Evolutionary conservation across 2,888 invertebrate genomes (phyloP), one percentile per base, ranked within the genome.

Genomic region (Drosophila flavopinicola): DNA sequence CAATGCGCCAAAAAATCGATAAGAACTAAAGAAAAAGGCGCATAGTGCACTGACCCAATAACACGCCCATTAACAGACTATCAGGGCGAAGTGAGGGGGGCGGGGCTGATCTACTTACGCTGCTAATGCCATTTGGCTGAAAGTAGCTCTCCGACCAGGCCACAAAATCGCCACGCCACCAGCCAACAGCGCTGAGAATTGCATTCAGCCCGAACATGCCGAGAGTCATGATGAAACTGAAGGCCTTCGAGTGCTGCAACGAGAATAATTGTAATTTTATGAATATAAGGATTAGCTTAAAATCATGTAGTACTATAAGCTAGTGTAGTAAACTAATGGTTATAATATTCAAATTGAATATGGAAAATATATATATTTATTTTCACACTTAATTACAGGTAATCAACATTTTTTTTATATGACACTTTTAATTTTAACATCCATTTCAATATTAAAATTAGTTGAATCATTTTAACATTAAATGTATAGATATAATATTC

Each of bases 131-230:
- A 69, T 89, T 89, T 60, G 91, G 91, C 57, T 90, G 85, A 60
- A 91, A 82, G 70, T 86, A 85, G 48, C 79, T 82, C 20, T 89
- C 87, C 47, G 88, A 82, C 91, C 91, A 91, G 68, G 89, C 88
- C 42, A 84, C 63, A 13, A 84, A 77, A 60, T 88, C 89, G 42
- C 91, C 91, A 35, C 88, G 88, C 84, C 85, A 89, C 85, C 88
- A 90, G 45, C 90, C 88, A 7, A 91, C 89, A 25, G 88, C 86
- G 53, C 89, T 89, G n/a, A 91, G 64, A 35, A 91, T 88, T 63
- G 88, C 89, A 80, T 88, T 90, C 44, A 91, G 76, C 11, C 91
- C 90, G 30, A 91, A 71, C 85, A 91, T 89, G 64, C 91, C 90
- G 20, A 90, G 83, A 25, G 88, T 87, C 91, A 91, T 90, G 64